phyloP scores from a whole-genome alignment of 1,140 invertebrate species.

The Cyphomyrmex costatus region DNA sequence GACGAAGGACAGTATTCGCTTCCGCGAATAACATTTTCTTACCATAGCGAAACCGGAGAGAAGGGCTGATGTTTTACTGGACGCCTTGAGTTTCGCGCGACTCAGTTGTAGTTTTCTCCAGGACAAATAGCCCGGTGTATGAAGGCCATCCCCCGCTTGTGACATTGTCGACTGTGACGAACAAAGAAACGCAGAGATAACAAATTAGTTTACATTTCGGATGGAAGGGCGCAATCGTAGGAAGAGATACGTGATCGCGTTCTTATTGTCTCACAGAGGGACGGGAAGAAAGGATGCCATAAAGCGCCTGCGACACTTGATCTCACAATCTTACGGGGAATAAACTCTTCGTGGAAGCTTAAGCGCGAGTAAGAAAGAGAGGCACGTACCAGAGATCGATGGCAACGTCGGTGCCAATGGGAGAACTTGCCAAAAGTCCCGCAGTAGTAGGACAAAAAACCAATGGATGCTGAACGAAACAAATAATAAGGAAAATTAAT shows the following conservation, averaged over 20 bases:
- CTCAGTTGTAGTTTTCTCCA: conserved; percentile 97
- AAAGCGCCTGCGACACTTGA: conserved; percentile 18
- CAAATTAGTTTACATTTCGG: conserved; percentile 11
- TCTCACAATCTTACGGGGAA: conserved; percentile 12
- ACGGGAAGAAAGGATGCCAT: too few species aligned
- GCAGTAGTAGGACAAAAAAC: conserved; percentile 82
- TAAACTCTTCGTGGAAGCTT: conserved; percentile 35
- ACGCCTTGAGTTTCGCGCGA: conserved; percentile 98
- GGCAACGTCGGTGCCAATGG: conserved; percentile 82
- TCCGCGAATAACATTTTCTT: conserved; percentile 49
- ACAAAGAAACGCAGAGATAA: conserved; percentile 31
- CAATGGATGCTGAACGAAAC: conserved; percentile 85
- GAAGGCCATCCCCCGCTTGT: conserved; percentile 91
- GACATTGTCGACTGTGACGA: conserved; percentile 88
- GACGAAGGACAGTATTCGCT: not conserved
- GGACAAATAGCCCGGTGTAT: conserved; percentile 93
- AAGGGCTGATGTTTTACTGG: conserved; percentile 98
- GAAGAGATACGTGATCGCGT: not conserved
- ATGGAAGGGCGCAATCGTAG: not conserved
- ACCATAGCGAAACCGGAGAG: conserved; percentile 99
- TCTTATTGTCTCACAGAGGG: not conserved
- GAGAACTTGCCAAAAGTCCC: conserved; percentile 83
- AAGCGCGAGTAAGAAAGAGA: conserved; percentile 67
- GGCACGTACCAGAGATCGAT: conserved; percentile 79
- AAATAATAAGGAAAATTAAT: conserved; percentile 75